Base-by-base conservation (phyloP, 2,797 vertebrate species). In the Huso huso region DNA sequence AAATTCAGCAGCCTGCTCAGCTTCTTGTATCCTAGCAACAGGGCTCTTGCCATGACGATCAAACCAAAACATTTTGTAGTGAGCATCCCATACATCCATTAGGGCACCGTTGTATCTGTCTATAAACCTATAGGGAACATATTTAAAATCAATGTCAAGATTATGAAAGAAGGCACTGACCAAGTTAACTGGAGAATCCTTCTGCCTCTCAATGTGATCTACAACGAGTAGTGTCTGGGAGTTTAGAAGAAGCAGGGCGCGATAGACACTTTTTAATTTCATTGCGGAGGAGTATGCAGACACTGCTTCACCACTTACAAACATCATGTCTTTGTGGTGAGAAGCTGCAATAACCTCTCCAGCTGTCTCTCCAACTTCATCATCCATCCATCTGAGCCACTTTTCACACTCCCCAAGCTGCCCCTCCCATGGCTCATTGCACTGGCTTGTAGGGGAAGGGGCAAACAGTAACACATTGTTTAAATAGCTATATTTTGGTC, bases 61-160 rank as follows among this genome's bases (percentile, higher is more conserved):
- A 74, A 98, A 91, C 96, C 96, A 99, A 81, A 98, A 96, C 94
- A 98, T 98, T 81, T 95, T 97, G 83, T 98, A 99, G 80, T 98
- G 94, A 57, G 96, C 96, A 62, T 99, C 96, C 96, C 96, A 99
- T 65, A 98, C 95, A 58, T 99, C 96, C 96, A 99, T 98, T 92
- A 99, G 88, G 8, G 93, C 95, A 11, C 96, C 96, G 4, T 90
- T 93, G 58, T 92, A 95, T 71, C 75, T 90, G 76, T 90, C 93
- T 87, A 89, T 87, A 77, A 93, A 93, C 72, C 72, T 91, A 72
- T 93, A 92, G 1, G 94, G 89, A 37, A 96, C 89, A 8, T 98
- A 98, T 76, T 97, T 98, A 80, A 99, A 98, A 81, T 99, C 96
- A 64, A 98, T 98, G 81, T 99, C 96, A n/a, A 99, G 89, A 74